Conservation (phyloP, 2,113 vertebrate genomes). For the Conger conger region DNA sequence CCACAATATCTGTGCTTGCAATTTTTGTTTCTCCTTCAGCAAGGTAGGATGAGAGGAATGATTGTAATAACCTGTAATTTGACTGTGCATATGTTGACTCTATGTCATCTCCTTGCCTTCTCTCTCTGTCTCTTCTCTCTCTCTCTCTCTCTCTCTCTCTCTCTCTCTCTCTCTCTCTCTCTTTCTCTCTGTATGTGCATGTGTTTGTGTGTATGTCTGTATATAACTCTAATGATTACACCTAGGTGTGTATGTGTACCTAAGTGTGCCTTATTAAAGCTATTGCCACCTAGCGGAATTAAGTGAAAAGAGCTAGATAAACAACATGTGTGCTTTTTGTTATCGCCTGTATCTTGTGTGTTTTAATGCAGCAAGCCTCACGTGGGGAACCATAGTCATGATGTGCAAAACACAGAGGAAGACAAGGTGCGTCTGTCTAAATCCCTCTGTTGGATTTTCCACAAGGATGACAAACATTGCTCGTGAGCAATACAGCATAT, state of each 20-base stretch:
- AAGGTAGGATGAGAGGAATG: constrained; percentile 48
- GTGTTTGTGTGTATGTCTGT: neutral
- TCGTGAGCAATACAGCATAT: neutral
- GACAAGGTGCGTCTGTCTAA: constrained; percentile 48
- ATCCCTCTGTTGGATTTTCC: neutral
- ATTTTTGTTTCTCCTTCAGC: constrained; percentile 42
- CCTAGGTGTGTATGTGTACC: neutral
- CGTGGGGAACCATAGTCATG: constrained; percentile 28
- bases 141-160: no score
- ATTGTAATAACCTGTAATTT: neutral
- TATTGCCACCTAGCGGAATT: neutral
- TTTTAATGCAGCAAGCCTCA: constrained; percentile 40
- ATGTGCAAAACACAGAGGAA: constrained; percentile 7
- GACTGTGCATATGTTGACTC: neutral
- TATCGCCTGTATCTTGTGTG: constrained; percentile 45
- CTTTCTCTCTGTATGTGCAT: no score
- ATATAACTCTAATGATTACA: neutral
- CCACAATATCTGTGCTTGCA: constrained; percentile 36
- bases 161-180: no score
- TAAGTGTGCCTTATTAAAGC: neutral
- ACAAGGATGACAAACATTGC: neutral
- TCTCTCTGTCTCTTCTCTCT: no score
- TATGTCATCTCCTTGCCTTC: no score
- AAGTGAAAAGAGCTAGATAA: neutral
- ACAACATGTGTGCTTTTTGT: neutral